These are phyloP conservation scores for Phoeniculus purpureus DNA, from an alignment of 2,797 vertebrate genomes.

Conservation along the genomic window DNA sequence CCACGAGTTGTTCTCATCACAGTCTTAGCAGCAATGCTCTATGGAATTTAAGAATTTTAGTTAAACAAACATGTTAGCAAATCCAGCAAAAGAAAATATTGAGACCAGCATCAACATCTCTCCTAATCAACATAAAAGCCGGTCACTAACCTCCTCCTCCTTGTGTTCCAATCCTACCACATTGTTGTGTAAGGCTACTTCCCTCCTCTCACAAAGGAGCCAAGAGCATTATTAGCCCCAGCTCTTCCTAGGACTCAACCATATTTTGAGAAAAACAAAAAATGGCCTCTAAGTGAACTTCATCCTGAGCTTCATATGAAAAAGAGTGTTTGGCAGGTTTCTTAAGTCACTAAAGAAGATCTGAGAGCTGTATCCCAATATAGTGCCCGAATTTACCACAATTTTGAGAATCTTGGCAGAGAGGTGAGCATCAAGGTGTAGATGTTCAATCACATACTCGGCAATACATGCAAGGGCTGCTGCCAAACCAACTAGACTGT, in stretches of 20 bases:
- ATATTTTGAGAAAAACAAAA: background rate
- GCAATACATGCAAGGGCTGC: slow-evolving; percentile 80
- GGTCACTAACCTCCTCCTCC: background rate
- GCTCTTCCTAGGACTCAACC: background rate
- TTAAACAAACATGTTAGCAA: background rate
- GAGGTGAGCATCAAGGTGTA: slow-evolving; percentile 78
- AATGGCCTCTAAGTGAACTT: background rate
- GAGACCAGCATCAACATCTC: background rate
- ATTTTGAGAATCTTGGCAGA: slow-evolving; percentile 79
- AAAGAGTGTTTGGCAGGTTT: slow-evolving; percentile 78
- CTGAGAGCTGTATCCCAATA: slow-evolving; percentile 83
- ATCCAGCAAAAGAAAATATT: background rate
- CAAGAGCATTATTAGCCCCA: background rate
- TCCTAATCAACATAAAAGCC: background rate
- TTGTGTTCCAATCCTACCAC: background rate
- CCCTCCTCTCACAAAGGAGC: background rate
- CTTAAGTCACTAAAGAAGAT: slow-evolving; percentile 79
- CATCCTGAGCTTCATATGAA: background rate
- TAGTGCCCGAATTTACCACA: slow-evolving; percentile 81
- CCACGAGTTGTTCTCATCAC: background rate
- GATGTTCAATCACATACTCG: slow-evolving; percentile 80
- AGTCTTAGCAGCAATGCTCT: background rate
- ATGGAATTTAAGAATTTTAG: background rate
- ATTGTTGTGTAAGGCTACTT: background rate
- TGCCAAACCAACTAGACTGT: slow-evolving; percentile 83